A percentile compares a stretch with the other conserved stretches of the same genome.
Evolutionary conservation across 2,113 vertebrate genomes (phyloP).

Genomic region (Aegithalos caudatus): DNA sequence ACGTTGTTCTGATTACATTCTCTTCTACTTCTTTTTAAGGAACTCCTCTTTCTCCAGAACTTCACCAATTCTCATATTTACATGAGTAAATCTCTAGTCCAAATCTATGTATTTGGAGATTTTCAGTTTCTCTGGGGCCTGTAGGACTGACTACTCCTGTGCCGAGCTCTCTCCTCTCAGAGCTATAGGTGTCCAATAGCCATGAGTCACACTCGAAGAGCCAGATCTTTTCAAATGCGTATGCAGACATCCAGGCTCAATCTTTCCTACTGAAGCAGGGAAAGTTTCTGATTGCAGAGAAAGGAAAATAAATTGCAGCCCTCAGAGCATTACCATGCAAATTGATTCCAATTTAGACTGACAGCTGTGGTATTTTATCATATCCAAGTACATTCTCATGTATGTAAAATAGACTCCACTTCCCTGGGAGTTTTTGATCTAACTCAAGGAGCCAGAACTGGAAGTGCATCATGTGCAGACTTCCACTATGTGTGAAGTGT

Average conservation of each 20-base stretch:
- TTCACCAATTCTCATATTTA: background rate
- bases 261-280: background rate
- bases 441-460: background rate
- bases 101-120: background rate
- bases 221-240: background rate
- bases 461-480: background rate
- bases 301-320: constrained; percentile 8
- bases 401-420: background rate
- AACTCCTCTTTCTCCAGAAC: background rate
- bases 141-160: background rate
- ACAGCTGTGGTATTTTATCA: background rate
- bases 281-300: background rate
- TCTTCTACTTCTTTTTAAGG: background rate
- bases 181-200: background rate
- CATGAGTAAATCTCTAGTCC: background rate
- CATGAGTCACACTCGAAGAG: background rate
- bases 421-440: background rate
- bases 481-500: background rate
- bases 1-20: background rate
- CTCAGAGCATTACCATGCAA: constrained; percentile 7
- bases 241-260: background rate
- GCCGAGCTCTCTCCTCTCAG: background rate
- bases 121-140: background rate
- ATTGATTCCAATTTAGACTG: background rate
- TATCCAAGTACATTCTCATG: background rate